These are phyloP conservation scores for Pelodytes ibericus DNA, from an alignment of 2,797 vertebrate genomes.

Conservation along the genomic window DNA sequence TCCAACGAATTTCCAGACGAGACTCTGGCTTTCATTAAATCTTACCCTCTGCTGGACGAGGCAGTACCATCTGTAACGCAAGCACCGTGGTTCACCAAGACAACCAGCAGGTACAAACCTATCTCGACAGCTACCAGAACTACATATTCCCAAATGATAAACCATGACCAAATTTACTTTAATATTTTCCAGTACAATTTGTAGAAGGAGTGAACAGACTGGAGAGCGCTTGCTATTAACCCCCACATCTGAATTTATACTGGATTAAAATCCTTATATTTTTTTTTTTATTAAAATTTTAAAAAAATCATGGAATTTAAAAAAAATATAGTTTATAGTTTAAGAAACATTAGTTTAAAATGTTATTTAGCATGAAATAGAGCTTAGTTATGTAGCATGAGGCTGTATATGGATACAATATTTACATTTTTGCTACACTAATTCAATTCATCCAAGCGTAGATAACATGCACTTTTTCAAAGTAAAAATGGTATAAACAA, in stretches of 20 bases:
- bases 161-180: not conserved
- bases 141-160: not conserved
- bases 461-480: too few relatives aligned
- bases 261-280: too few relatives aligned
- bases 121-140: not conserved
- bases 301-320: too few relatives aligned
- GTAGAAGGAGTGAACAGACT: not conserved
- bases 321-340: too few relatives aligned
- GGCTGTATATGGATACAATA: too few relatives aligned
- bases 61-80: slow-evolving; percentile 80
- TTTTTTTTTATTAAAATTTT: too few relatives aligned
- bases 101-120: slow-evolving; percentile 81
- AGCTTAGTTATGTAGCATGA: too few relatives aligned
- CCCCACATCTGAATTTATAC: not conserved
- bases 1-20: slow-evolving; percentile 90
- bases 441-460: too few relatives aligned
- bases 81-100: slow-evolving; percentile 87
- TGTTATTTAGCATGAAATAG: too few relatives aligned
- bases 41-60: slow-evolving; percentile 90
- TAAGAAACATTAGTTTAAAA: too few relatives aligned
- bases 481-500: too few relatives aligned
- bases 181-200: not conserved
- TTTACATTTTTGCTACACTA: too few relatives aligned
- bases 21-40: slow-evolving; percentile 91
- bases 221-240: not conserved